Percentiles rank a stretch among this genome's conserved stretches.
Evolutionary conservation across 1,140 invertebrate species (phyloP).

Genomic region (Bombus consobrinus): DNA sequence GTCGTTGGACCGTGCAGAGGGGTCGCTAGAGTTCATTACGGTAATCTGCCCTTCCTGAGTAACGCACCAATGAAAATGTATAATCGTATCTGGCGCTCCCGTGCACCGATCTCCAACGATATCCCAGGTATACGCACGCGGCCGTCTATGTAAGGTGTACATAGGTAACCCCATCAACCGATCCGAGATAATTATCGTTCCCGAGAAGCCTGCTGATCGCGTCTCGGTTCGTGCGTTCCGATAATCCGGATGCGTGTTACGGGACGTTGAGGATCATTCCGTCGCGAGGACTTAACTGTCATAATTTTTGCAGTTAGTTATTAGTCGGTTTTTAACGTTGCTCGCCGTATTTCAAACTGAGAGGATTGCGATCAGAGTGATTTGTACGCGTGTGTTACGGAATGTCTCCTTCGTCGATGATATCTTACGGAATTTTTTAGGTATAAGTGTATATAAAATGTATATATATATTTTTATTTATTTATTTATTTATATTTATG

Average conservation of each 20-base stretch:
- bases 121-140: slow-evolving; percentile 36
- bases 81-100: slow-evolving; percentile 72
- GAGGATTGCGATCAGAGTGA: background rate
- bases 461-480: no score
- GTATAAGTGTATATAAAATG: no score
- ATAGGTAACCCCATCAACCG: slow-evolving; percentile 57
- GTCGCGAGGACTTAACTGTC: background rate
- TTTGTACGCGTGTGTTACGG: no score
- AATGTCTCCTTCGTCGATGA: background rate
- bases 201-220: slow-evolving; percentile 50
- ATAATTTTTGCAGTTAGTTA: background rate
- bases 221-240: slow-evolving; percentile 39
- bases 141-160: slow-evolving; percentile 39
- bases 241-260: slow-evolving; percentile 49
- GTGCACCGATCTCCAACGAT: slow-evolving; percentile 52
- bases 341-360: background rate
- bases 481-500: no score
- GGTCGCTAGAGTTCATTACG: slow-evolving; percentile 75
- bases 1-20: slow-evolving; percentile 73
- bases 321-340: background rate
- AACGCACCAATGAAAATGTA: slow-evolving; percentile 78
- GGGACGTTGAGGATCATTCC: slow-evolving; percentile 15
- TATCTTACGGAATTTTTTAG: background rate
- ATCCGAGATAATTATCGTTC: slow-evolving; percentile 72
- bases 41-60: slow-evolving; percentile 77